Conservation (phyloP, 2,797 vertebrate genomes). For the Pseudochromis fuscus region DNA sequence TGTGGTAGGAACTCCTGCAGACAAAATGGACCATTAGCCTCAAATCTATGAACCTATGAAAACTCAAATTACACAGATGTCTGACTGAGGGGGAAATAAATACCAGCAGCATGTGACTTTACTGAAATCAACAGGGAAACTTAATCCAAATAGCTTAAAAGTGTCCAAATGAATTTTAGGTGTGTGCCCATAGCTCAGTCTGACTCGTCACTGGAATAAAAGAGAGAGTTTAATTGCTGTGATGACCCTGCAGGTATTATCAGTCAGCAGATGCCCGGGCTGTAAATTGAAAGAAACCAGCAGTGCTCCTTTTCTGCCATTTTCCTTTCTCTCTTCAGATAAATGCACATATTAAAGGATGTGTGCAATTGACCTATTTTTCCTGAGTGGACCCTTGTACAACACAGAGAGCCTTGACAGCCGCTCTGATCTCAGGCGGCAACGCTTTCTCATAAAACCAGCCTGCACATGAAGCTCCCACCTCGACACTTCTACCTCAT, state of each 20-base stretch:
- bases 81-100: neutral
- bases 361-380: conserved; percentile 17
- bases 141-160: conserved; percentile 1
- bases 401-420: neutral
- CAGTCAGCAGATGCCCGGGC: no score
- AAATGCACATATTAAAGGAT: conserved; percentile 14
- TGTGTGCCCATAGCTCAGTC: neutral
- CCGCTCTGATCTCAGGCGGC: neutral
- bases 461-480: conserved; percentile 6
- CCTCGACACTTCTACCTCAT: neutral
- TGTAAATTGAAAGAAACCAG: neutral
- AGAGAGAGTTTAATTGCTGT: neutral
- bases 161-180: conserved; percentile 2
- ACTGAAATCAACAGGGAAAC: conserved; percentile 4
- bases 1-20: neutral
- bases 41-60: conserved; percentile 8
- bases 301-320: neutral
- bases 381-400: conserved; percentile 13
- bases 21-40: neutral
- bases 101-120: neutral
- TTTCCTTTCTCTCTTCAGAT: conserved; percentile 13
- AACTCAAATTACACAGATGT: neutral
- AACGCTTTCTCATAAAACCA: conserved; percentile 16
- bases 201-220: neutral
- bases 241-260: neutral